Evolutionary conservation across 2,797 vertebrate species (phyloP), one percentile per base, ranked within the genome.

Genomic region (Poecilia wingei): DNA sequence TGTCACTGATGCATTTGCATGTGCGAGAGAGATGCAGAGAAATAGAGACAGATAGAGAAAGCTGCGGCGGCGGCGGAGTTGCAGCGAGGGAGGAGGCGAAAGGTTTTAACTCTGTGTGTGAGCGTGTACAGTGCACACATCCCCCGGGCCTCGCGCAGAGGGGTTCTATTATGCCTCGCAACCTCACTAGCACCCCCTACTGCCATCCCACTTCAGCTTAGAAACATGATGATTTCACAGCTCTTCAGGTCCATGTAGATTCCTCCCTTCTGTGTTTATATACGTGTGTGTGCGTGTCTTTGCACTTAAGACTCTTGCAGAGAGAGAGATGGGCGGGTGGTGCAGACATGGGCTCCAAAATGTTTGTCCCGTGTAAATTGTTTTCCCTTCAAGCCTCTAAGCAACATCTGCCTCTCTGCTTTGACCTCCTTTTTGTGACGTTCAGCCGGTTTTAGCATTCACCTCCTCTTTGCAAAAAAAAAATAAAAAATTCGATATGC

Each of bases 161-260:
- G 85, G 59, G 79, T 79, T 84, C 39, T 66, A 76, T 86, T 73
- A 82, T 85, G 61, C 86, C 91, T 90, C 81, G 66, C 87, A 72
- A 80, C 86, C 89, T 93, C 89, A 82, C 84, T 79, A 91, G 90
- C 91, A 88, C 91, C 93, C 90, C 89, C 93, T 92, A 89, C 86
- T 90, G 93, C 61, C 87, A 25, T 20, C 14, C 55, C 81, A 68
- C 85, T 77, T 76, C 73, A 84, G 85, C 80, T 85, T 77, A 41
- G 80, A 80, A 80, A 82, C 77, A 76, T 78, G 77, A 66, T 13
- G 70, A 80, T 87, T 85, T 89, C 85, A 86, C 77, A 84, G 80
- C 76, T 83, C 73, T 61, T 51, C 46, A 45, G 68, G 71, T 61
- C 55, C 14, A 3, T 87, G 57, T 85, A 80, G 53, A 41, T 72